phyloP scores from a whole-genome alignment of 2,113 vertebrate species.

The Neodontobutis hainanensis region DNA sequence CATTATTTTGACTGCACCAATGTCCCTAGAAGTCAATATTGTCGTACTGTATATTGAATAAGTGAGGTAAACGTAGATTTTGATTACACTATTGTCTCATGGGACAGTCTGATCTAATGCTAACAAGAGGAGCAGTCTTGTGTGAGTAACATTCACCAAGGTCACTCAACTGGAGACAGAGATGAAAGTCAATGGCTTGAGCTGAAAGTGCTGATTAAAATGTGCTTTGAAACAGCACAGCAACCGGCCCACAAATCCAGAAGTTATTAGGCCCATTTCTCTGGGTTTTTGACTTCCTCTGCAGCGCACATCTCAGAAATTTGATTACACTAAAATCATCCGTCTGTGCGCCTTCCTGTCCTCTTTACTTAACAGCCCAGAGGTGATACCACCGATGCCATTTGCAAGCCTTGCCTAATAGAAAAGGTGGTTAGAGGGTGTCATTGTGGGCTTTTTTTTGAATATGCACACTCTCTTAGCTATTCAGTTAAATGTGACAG shows the following conservation, averaged over 20 bases:
- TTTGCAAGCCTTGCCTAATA: constrained; percentile 49
- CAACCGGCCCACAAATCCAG: constrained; percentile 7
- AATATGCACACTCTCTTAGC: constrained; percentile 39
- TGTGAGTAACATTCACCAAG: constrained; percentile 39
- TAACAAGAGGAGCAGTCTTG: constrained; percentile 19
- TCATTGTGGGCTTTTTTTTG: constrained; percentile 50
- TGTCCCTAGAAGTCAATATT: too few species aligned
- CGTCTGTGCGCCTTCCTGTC: constrained; percentile 47
- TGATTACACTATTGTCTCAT: constrained; percentile 9
- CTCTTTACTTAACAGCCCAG: constrained; percentile 56
- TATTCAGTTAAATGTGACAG: constrained; percentile 46
- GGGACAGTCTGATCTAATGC: constrained; percentile 20
- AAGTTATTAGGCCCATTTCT: constrained; percentile 28
- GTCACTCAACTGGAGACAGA: constrained; percentile 32
- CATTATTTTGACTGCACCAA: too few species aligned
- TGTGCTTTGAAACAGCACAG: constrained; percentile 21
- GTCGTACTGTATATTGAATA: too few species aligned
- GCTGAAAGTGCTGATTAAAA: constrained; percentile 37
- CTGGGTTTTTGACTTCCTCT: constrained; percentile 28
- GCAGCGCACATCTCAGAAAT: constrained; percentile 34
- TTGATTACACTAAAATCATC: constrained; percentile 61
- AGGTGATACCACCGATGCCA: constrained; percentile 70
- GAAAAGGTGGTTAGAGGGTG: constrained; percentile 58
- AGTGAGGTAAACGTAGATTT: background rate
- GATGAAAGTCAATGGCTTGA: constrained; percentile 46